Evolutionary conservation across 2,888 invertebrate genomes (phyloP).

Genomic region (Epinotia brunnichana): DNA sequence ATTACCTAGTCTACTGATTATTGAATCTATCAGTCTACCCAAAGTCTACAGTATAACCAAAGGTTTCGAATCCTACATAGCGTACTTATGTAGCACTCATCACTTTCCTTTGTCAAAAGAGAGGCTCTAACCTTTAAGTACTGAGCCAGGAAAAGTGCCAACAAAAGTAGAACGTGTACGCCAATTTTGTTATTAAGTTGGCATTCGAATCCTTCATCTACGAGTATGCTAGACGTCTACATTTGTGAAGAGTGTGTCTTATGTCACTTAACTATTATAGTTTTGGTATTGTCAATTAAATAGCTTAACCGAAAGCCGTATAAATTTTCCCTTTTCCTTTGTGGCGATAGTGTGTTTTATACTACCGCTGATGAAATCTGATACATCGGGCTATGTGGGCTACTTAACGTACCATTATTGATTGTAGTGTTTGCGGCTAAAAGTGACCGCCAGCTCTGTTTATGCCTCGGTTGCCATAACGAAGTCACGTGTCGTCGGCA

Average conservation of each 20-base stretch:
- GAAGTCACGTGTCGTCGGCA: constrained; percentile 33
- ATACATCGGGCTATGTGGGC: neutral
- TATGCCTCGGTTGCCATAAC: constrained; percentile 48
- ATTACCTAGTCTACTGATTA: neutral
- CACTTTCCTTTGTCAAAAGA: neutral
- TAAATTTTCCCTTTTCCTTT: neutral
- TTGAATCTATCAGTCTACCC: neutral
- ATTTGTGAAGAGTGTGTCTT: neutral
- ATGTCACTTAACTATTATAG: neutral
- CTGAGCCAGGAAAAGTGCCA: too few relatives aligned
- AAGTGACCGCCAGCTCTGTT: constrained; percentile 45
- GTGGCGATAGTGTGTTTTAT: neutral
- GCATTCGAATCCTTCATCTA: neutral
- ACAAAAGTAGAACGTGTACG: too few relatives aligned
- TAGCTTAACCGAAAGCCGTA: constrained; percentile 4
- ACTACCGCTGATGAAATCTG: constrained; percentile 18
- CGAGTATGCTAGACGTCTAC: neutral
- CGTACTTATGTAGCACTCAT: neutral
- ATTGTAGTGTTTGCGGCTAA: constrained; percentile 23
- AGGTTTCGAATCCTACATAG: neutral
- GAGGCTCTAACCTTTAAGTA: neutral
- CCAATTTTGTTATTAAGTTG: neutral
- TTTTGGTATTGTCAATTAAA: neutral
- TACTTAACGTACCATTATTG: constrained; percentile 15
- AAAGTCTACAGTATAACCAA: neutral